Conservation (phyloP, 2,888 invertebrate genomes). For the Strigamia transsilvanica region DNA sequence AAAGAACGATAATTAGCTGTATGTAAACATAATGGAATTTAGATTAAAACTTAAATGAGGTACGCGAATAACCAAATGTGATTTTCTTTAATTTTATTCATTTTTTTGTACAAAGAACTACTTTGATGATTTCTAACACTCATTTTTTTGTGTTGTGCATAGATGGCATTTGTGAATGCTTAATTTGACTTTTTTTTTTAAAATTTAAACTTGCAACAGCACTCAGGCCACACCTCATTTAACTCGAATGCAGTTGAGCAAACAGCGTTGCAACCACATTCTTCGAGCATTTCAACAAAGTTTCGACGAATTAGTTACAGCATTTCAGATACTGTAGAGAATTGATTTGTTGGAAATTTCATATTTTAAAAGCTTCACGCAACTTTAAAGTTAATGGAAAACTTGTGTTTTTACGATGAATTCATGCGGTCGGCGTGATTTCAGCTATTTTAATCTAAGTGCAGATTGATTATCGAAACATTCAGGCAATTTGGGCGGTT, state of each 20-base stretch:
- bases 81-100: constrained; percentile 23
- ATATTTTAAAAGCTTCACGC: not conserved
- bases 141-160: not conserved
- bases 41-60: not conserved
- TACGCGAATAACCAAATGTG: not conserved
- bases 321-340: not conserved
- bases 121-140: not conserved
- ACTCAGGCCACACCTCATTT: not conserved
- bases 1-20: constrained; percentile 17
- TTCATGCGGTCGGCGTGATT: not conserved
- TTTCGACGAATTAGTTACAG: not conserved
- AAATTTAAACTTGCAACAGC: not conserved
- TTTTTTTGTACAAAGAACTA: not conserved
- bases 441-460: not conserved
- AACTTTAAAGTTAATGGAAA: not conserved
- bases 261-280: not conserved
- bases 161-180: not conserved
- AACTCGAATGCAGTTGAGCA: not conserved
- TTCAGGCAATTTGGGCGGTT: too few relatives aligned
- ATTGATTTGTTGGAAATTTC: constrained; percentile 11
- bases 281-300: not conserved
- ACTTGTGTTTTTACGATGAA: not conserved
- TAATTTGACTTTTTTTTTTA: not conserved
- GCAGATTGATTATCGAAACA: not conserved
- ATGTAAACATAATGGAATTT: constrained; percentile 12